Evolutionary conservation across 2,113 vertebrate genomes (phyloP).

Genomic region (Halcyon senegalensis): DNA sequence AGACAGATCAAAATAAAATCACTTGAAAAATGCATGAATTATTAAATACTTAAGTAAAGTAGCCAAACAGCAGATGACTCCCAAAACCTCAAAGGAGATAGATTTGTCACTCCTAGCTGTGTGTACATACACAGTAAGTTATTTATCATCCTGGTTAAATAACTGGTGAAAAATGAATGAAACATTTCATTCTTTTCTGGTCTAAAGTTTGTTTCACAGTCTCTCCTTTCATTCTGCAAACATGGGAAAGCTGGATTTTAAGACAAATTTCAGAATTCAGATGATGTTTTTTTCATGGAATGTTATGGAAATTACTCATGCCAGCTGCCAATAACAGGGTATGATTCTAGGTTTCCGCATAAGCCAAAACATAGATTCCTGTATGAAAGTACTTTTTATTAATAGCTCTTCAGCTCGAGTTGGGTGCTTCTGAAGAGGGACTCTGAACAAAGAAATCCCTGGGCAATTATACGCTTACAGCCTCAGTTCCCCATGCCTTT

Average conservation of each 20-base stretch:
- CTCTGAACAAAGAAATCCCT: neutral
- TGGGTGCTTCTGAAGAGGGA: neutral
- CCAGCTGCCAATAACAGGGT: neutral
- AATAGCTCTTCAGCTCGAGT: neutral
- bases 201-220: neutral
- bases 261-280: neutral
- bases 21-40: neutral
- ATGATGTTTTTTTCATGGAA: neutral
- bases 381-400: neutral
- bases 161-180: neutral
- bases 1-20: neutral
- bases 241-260: neutral
- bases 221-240: neutral
- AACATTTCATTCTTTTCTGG: neutral
- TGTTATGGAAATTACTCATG: neutral
- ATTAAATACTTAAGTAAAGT: neutral
- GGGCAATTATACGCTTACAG: neutral
- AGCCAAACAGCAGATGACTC: neutral
- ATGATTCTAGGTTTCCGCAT: neutral
- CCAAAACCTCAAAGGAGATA: neutral
- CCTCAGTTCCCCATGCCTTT: neutral
- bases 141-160: neutral
- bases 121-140: neutral
- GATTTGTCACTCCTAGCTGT: neutral
- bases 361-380: neutral